phyloP scores from a whole-genome alignment of 1,140 invertebrate genomes.

The Subanguina moxae region DNA sequence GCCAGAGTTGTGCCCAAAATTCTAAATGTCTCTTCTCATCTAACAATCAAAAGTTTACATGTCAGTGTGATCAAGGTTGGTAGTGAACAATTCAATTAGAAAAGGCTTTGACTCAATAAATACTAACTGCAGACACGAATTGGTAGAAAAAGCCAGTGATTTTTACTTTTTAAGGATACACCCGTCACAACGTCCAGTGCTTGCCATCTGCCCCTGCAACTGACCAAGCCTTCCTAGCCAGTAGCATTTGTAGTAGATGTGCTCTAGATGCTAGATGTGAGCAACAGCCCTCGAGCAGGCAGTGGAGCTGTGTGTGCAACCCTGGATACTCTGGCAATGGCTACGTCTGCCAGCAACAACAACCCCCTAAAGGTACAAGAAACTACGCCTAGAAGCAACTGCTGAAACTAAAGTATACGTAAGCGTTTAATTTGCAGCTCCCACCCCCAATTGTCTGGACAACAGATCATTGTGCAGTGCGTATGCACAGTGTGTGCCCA shows the following conservation, averaged over 20 bases:
- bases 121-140: neutral
- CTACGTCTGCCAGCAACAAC: constrained; percentile 15
- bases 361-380: neutral
- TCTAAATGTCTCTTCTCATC: constrained; percentile 25
- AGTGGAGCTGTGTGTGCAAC: constrained; percentile 31
- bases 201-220: neutral
- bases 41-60: constrained; percentile 29
- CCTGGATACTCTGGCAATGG: constrained; percentile 37
- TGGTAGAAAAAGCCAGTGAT: no score
- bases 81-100: no score
- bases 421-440: neutral
- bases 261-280: neutral
- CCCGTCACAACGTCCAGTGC: neutral
- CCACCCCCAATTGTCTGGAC: constrained; percentile 46
- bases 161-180: constrained; percentile 9
- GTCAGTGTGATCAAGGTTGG: constrained; percentile 38
- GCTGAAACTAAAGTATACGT: neutral
- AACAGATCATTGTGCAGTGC: constrained; percentile 54
- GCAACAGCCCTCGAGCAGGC: neutral
- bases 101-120: no score
- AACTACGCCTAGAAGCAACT: neutral
- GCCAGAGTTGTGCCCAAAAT: constrained; percentile 16
- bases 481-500: constrained; percentile 60
- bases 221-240: neutral
- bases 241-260: constrained; percentile 3